These are phyloP conservation scores for Musca vetustissima DNA, from an alignment of 1,140 invertebrate species.

Conservation along the genomic window DNA sequence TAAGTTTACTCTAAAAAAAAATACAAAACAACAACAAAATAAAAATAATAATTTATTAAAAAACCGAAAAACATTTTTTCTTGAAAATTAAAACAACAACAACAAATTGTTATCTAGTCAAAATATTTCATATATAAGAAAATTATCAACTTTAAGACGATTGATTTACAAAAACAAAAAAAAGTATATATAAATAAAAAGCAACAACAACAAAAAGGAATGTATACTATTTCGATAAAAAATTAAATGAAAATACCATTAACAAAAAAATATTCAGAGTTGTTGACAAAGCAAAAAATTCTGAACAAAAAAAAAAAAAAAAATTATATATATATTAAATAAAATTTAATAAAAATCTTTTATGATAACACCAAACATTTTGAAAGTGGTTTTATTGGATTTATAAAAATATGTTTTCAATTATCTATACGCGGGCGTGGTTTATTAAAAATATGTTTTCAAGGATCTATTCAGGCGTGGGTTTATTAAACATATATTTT, in stretches of 20 bases:
- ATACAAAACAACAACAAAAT: background rate
- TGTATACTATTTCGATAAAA: constrained; percentile 14
- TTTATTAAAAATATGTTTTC: too few species aligned
- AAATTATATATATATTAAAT: constrained; percentile 22
- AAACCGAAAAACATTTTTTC: background rate
- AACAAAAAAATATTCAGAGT: background rate
- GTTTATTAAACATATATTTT: too few species aligned
- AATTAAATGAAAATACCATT: background rate
- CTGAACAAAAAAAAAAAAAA: constrained; percentile 2
- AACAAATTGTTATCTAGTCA: constrained; percentile 19
- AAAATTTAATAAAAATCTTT: constrained; percentile 23
- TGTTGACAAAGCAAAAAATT: background rate
- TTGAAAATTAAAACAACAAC: background rate
- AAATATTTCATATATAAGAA: constrained; percentile 16
- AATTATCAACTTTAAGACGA: constrained; percentile 17
- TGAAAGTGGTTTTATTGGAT: too few species aligned
- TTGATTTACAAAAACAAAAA: constrained; percentile 7
- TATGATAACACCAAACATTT: constrained; percentile 14
- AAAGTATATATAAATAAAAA: background rate
- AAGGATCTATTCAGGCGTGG: too few species aligned
- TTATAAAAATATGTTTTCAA: too few species aligned
- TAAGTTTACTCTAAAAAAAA: background rate
- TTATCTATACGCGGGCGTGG: too few species aligned
- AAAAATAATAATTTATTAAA: background rate
- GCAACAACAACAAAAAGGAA: background rate